Percentiles rank a stretch among this genome's conserved stretches.
phyloP scores from a whole-genome alignment of 2,113 vertebrate species.

The Rhineura floridana region DNA sequence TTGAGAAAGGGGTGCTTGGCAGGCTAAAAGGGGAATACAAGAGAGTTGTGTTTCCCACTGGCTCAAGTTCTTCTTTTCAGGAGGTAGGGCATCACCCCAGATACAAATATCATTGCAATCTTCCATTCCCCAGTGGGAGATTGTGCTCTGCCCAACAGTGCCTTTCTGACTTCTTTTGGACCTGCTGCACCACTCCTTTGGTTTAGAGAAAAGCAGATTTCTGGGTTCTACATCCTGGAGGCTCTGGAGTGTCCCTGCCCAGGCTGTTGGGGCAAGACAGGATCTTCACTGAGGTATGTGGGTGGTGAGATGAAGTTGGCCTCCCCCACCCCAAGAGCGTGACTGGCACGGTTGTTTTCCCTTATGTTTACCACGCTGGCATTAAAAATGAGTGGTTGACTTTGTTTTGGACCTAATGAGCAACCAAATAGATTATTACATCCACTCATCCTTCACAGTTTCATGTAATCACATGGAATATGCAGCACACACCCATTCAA shows the following conservation, averaged over 20 bases:
- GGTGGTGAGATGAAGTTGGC: not conserved
- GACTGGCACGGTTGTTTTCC: conserved; percentile 25
- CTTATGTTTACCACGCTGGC: conserved; percentile 46
- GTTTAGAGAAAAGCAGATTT: not conserved
- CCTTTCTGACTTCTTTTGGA: not conserved
- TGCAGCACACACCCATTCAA: conserved; percentile 53
- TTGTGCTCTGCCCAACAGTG: not conserved
- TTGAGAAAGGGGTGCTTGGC: not conserved
- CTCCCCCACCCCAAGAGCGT: too few species aligned
- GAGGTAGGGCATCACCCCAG: not conserved
- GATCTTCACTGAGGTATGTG: not conserved
- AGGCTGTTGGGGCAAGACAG: not conserved
- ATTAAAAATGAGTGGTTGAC: conserved; percentile 8
- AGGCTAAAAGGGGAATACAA: not conserved
- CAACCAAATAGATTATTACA: conserved; percentile 54
- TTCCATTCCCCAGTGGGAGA: not conserved
- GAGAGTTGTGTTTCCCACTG: not conserved
- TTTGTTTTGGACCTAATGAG: conserved; percentile 48
- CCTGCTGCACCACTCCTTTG: not conserved
- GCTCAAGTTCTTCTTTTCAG: not conserved
- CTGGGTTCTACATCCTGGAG: not conserved
- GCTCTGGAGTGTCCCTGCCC: not conserved
- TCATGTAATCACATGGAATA: conserved; percentile 52
- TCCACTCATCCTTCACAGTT: conserved; percentile 43
- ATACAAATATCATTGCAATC: not conserved